These are phyloP conservation scores for Caenorhabditis doughertyi DNA, from an alignment of 2,888 invertebrate genomes.

Conservation along the genomic window DNA sequence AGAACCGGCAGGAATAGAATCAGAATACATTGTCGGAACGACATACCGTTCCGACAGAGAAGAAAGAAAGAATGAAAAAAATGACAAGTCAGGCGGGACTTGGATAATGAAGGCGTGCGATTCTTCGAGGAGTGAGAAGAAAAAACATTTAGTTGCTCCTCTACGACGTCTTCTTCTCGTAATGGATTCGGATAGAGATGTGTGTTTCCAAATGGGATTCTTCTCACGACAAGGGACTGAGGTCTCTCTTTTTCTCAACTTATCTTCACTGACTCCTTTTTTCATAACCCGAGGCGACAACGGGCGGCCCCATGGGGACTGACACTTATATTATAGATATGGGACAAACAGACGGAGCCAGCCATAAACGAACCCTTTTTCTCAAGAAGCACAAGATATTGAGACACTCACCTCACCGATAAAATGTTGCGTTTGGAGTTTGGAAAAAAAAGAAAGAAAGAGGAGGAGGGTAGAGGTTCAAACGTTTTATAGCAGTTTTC, in stretches of 20 bases:
- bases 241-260: slow-evolving; percentile 30
- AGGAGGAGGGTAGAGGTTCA: background rate
- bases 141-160: slow-evolving; percentile 56
- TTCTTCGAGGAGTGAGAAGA: slow-evolving; percentile 39
- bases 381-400: background rate
- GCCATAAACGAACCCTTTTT: background rate
- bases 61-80: background rate
- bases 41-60: slow-evolving; percentile 32
- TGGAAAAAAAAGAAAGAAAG: too few species aligned
- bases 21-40: slow-evolving; percentile 13
- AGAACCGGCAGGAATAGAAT: slow-evolving; percentile 29
- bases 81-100: slow-evolving; percentile 47
- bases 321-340: slow-evolving; percentile 59
- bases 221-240: slow-evolving; percentile 33
- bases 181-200: slow-evolving; percentile 50
- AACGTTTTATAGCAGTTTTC: slow-evolving; percentile 22
- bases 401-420: slow-evolving; percentile 38
- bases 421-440: slow-evolving; percentile 38
- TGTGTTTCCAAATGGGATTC: slow-evolving; percentile 62
- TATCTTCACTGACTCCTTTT: slow-evolving; percentile 62
- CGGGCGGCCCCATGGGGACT: slow-evolving; percentile 58
- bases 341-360: slow-evolving; percentile 47
- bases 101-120: slow-evolving; percentile 52
- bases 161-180: slow-evolving; percentile 53
- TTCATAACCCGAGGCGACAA: slow-evolving; percentile 64